Conservation (phyloP, 2,888 invertebrate genomes). For the Tubiluchus corallicola region DNA sequence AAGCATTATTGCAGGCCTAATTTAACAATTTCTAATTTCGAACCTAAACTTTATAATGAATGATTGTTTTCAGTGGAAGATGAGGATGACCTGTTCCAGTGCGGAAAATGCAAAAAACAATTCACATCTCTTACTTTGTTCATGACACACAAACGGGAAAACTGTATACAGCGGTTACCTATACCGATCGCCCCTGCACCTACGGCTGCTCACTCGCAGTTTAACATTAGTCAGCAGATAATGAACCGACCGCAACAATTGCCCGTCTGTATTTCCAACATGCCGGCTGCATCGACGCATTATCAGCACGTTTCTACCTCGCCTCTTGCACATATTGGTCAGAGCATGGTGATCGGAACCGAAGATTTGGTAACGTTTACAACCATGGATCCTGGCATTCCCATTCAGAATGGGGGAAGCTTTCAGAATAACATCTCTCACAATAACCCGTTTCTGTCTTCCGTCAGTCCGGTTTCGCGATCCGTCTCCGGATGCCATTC, state of each 20-base stretch:
- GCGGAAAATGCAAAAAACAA: slow-evolving; percentile 46
- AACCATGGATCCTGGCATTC: slow-evolving; percentile 12
- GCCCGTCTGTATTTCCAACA: not conserved
- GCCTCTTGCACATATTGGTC: slow-evolving; percentile 12
- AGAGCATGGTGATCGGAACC: slow-evolving; percentile 19
- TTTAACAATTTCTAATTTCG: not conserved
- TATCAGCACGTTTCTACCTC: slow-evolving; percentile 16
- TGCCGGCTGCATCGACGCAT: not conserved
- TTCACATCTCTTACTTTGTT: slow-evolving; percentile 41
- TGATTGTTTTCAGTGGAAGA: slow-evolving; percentile 24
- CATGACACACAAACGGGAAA: slow-evolving; percentile 38
- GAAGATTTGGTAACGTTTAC: slow-evolving; percentile 24
- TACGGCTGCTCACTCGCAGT: slow-evolving; percentile 5
- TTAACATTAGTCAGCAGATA: not conserved
- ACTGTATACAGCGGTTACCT: slow-evolving; percentile 14
- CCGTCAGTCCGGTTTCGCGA: not conserved
- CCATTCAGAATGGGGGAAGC: not conserved
- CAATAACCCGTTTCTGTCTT: not conserved
- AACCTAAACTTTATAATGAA: not conserved
- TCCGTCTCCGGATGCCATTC: not conserved
- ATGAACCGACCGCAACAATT: not conserved
- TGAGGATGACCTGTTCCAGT: slow-evolving; percentile 48
- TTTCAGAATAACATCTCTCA: not conserved
- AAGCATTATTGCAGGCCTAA: too few species aligned
- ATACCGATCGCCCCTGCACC: not conserved